Conservation (phyloP, 2,113 vertebrate genomes). For the Seriola aureovittata region DNA sequence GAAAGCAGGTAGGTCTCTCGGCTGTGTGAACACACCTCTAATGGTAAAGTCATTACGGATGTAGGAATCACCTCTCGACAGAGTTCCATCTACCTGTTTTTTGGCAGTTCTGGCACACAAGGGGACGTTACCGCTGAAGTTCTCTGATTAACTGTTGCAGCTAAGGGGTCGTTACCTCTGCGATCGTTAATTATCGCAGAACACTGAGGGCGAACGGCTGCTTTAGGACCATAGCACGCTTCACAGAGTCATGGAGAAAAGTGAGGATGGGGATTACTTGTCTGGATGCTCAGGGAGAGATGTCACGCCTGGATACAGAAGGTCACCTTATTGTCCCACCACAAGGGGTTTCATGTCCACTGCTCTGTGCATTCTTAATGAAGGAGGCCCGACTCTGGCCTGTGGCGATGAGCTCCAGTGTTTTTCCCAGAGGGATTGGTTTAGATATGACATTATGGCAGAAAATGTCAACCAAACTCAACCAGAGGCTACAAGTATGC, state of each 20-base stretch:
- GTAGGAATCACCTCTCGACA: conserved; percentile 29
- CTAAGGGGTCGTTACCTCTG: conserved; percentile 50
- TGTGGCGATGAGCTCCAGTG: conserved; percentile 17
- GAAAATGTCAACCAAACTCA: conserved; percentile 71
- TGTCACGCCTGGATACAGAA: conserved; percentile 55
- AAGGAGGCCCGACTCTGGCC: conserved; percentile 36
- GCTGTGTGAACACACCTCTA: conserved; percentile 26
- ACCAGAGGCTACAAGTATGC: conserved; percentile 45
- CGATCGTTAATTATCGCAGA: conserved; percentile 47
- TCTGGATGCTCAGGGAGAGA: conserved; percentile 42
- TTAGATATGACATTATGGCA: conserved; percentile 61
- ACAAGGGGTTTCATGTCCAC: conserved; percentile 41
- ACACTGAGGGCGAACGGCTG: conserved; percentile 40
- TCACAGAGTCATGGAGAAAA: background rate
- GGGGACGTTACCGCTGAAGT: conserved; percentile 8
- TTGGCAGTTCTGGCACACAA: conserved; percentile 15
- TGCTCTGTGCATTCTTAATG: conserved; percentile 58
- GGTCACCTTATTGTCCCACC: conserved; percentile 54
- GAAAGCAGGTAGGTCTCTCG: conserved; percentile 19
- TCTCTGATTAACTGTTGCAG: conserved; percentile 39
- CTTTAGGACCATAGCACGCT: conserved; percentile 34
- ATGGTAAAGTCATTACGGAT: conserved; percentile 40
- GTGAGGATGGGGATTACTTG: conserved; percentile 46
- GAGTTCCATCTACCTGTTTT: conserved; percentile 44
- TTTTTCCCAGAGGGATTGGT: conserved; percentile 35